These are phyloP conservation scores for Etheostoma perlongum DNA, from an alignment of 2,797 vertebrate species.

Conservation along the genomic window DNA sequence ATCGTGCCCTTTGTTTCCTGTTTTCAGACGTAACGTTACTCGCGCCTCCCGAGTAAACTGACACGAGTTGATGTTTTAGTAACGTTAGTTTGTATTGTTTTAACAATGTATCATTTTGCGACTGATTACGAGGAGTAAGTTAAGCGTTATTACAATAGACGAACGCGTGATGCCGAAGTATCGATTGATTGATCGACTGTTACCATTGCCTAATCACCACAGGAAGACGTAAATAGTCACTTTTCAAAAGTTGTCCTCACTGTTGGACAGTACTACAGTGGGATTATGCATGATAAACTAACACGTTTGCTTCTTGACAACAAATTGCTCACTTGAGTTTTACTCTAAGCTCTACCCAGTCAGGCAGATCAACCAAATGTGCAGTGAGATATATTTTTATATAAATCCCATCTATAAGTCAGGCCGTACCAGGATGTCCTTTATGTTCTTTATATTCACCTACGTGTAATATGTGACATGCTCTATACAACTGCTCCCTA, in stretches of 20 bases:
- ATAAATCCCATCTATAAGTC: not conserved
- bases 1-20: constrained; percentile 89
- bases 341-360: not conserved
- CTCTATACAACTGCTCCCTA: not conserved
- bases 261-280: too few species aligned
- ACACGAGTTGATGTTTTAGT: constrained; percentile 52
- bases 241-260: not conserved
- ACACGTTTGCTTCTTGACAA: too few species aligned
- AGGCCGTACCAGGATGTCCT: not conserved
- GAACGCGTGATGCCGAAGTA: not conserved
- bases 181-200: constrained; percentile 23
- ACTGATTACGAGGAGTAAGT: rapidly evolving
- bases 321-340: not conserved
- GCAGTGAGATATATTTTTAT: too few species aligned
- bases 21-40: constrained; percentile 79
- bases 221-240: not conserved
- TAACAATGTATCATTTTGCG: rapidly evolving
- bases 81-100: constrained; percentile 18
- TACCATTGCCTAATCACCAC: constrained; percentile 20
- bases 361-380: not conserved
- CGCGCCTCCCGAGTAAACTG: constrained; percentile 77
- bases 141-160: rapidly evolving
- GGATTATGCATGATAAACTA: too few species aligned
- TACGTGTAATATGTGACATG: too few species aligned
- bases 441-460: too few species aligned